Percentiles rank a stretch among this genome's conserved stretches.
Evolutionary conservation across 2,797 vertebrate genomes (phyloP).

Genomic region (Capromys pilorides): DNA sequence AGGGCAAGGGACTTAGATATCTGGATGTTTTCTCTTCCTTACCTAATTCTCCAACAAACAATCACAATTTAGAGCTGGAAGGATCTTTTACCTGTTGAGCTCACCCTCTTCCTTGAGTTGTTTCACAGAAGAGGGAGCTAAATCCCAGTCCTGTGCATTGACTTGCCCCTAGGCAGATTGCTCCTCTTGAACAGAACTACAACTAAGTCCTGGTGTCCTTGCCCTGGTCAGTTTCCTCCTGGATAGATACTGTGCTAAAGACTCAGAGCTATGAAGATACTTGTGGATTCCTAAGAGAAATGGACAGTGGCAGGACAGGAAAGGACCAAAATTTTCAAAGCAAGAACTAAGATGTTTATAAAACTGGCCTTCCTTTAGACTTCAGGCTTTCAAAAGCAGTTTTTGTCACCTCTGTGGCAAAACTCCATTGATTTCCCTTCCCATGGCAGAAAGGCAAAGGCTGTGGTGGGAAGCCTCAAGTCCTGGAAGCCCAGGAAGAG

Average conservation of each 20-base stretch:
- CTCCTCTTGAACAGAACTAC: neutral
- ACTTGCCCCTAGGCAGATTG: neutral
- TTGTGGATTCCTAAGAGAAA: neutral
- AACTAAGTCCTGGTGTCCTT: neutral
- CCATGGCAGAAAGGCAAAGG: neutral
- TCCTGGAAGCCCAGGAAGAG: slow-evolving; percentile 4
- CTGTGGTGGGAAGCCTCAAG: neutral
- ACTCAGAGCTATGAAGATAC: neutral
- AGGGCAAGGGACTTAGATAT: neutral
- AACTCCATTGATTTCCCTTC: neutral
- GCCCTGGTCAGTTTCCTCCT: neutral
- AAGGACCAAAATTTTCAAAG: slow-evolving; percentile 15
- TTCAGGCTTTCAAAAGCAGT: neutral
- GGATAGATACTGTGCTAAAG: neutral
- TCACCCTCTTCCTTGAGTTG: neutral
- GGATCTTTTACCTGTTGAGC: neutral
- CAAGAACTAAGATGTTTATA: slow-evolving; percentile 26
- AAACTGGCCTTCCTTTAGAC: slow-evolving; percentile 8
- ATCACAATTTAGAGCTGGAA: slow-evolving; percentile 13
- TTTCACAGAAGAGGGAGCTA: slow-evolving; percentile 21
- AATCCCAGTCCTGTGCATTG: neutral
- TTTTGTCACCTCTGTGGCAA: neutral
- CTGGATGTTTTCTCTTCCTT: slow-evolving; percentile 11
- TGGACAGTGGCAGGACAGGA: neutral
- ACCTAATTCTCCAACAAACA: neutral